Evolutionary conservation across 2,888 invertebrate genomes (phyloP), one percentile per base, ranked within the genome.

Genomic region (Encarsia formosa): DNA sequence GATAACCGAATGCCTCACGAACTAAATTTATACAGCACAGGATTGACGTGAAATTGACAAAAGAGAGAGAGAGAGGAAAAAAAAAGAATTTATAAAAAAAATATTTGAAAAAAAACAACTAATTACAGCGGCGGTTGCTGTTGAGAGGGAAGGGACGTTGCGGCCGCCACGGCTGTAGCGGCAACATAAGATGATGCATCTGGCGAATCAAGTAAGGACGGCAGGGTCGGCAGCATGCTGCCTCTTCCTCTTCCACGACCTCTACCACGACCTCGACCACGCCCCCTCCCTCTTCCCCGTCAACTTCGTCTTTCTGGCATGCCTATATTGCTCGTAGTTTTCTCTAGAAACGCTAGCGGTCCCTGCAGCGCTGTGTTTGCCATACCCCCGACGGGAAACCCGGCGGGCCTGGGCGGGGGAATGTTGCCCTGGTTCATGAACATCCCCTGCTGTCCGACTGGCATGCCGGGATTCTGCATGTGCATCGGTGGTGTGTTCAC

Each of bases 271-370:
- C 81, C 81, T 72, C 81, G 77, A 70, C 81, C 81, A 67, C 81
- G 84, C 81, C 87, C 88, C 86, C 87, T 86, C 83, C 87, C 87
- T 78, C 87, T 84, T 81, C 87, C 87, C 80, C 87, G 87, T 87
- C 88, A 87, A 86, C 87, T 87, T 63, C 87, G 77, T 73, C 88
- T 86, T 73, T 90, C 89, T 46, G 87, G 86, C 81, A 91, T 81
- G 52, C 91, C 91, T 81, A 92, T 91, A 77, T 90, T 91, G 76
- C 90, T 90, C 66, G 91, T 88, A 59, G 91, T 91, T 78, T 91
- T 91, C 78, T 92, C 91, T 56, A 93, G 77, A 69, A 86, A 91
- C 1, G 91, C 91, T 57, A 92, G 78, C 1, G 91, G 92, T 6
- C 91, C 91, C 61, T 89, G 90, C 49, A 90, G 77, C 2, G 86